phyloP scores from a whole-genome alignment of 2,113 vertebrate genomes.

The Felis chaus region DNA sequence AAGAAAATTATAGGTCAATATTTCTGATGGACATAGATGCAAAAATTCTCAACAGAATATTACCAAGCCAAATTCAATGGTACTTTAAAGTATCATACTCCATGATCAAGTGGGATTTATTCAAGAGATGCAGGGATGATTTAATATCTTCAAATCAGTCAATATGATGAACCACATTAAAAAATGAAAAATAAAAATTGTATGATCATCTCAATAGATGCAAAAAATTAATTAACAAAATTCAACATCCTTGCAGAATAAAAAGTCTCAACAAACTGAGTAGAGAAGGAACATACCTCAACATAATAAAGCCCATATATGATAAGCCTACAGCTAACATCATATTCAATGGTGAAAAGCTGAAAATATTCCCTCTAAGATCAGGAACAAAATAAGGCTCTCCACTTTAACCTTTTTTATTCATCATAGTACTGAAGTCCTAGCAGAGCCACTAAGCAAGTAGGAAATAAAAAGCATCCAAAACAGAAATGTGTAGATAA shows the following conservation, averaged over 20 bases:
- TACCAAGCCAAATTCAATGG: neutral
- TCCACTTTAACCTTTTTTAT: too few relatives aligned
- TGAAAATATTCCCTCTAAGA: neutral
- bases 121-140: neutral
- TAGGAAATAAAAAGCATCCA: neutral
- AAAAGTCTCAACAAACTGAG: neutral
- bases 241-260: neutral
- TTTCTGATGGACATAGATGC: neutral
- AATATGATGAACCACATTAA: neutral
- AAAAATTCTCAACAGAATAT: neutral
- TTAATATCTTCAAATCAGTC: neutral
- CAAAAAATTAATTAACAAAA: neutral
- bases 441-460: neutral
- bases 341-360: neutral
- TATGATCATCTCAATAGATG: neutral
- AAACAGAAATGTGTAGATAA: neutral
- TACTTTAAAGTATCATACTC: neutral
- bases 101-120: neutral
- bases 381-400: neutral
- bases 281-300: neutral
- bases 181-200: neutral
- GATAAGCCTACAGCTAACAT: neutral
- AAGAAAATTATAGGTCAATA: neutral
- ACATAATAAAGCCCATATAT: neutral
- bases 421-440: neutral